A percentile compares a stretch with the other conserved stretches of the same genome.
phyloP scores from a whole-genome alignment of 1,140 invertebrate genomes.

The Tetragnatha versicolor region DNA sequence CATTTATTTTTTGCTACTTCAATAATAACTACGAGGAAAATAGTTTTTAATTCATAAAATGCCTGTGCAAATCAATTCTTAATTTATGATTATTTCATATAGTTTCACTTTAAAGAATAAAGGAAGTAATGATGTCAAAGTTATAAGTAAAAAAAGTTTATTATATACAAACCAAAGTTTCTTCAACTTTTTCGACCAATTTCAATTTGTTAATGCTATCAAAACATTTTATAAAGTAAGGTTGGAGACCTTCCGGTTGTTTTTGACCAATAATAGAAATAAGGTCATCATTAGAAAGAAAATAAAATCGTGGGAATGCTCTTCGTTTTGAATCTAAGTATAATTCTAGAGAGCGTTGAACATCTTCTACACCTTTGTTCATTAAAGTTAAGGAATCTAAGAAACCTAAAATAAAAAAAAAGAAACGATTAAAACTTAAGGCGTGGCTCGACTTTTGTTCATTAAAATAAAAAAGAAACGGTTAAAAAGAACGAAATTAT shows the following conservation, averaged over 20 bases:
- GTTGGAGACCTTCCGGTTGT: conserved; percentile 86
- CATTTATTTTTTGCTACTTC: too few relatives aligned
- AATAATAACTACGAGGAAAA: too few relatives aligned
- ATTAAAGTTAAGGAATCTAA: conserved; percentile 71
- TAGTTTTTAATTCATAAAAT: too few relatives aligned
- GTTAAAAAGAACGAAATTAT: not conserved
- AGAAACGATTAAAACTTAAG: not conserved
- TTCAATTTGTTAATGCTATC: conserved; percentile 82
- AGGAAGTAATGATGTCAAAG: not conserved
- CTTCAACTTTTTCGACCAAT: conserved; percentile 16
- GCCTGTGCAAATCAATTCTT: too few relatives aligned
- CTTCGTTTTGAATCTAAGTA: conserved; percentile 77
- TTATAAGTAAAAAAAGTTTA: not conserved
- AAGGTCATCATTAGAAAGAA: conserved; percentile 84
- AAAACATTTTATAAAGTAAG: conserved; percentile 88
- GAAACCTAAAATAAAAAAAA: conserved; percentile 68
- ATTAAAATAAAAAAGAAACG: not conserved
- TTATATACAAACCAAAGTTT: conserved; percentile 36
- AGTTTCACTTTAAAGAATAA: not conserved
- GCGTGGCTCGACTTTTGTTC: not conserved
- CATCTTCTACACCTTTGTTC: conserved; percentile 72
- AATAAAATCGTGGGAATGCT: conserved; percentile 67
- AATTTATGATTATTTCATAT: not conserved
- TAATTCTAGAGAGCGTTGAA: conserved; percentile 77
- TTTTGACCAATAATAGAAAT: conserved; percentile 73